These are phyloP conservation scores for Oplegnathus fasciatus DNA, from an alignment of 2,113 vertebrate species.

Conservation along the genomic window DNA sequence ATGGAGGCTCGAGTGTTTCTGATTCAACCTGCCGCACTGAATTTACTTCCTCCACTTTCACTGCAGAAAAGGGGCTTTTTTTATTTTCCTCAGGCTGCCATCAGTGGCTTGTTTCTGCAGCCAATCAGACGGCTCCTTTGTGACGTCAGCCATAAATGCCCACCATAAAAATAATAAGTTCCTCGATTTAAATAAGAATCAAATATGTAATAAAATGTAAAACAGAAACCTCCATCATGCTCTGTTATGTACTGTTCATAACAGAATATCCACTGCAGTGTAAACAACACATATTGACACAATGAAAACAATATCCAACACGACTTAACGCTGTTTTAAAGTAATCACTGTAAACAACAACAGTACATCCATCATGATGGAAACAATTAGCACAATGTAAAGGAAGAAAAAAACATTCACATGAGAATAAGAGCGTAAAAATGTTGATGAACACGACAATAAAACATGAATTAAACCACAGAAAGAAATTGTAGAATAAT, in stretches of 20 bases:
- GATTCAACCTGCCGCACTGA: conserved; percentile 5
- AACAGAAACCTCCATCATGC: background rate
- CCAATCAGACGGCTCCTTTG: conserved; percentile 22
- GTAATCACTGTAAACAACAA: background rate
- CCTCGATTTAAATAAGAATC: background rate
- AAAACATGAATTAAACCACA: background rate
- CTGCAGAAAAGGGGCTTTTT: background rate
- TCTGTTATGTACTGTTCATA: no score
- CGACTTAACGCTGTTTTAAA: background rate
- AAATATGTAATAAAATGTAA: background rate
- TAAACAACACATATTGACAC: background rate
- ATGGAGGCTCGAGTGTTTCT: conserved; percentile 28
- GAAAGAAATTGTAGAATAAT: background rate
- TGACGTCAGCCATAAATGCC: background rate
- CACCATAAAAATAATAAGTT: background rate
- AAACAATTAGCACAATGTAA: background rate
- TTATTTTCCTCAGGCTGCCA: background rate
- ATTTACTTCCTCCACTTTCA: conserved; percentile 21
- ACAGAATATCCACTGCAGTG: no score
- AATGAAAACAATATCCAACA: background rate
- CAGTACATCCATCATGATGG: background rate
- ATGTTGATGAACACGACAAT: no score
- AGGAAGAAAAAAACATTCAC: background rate
- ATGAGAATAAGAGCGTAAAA: no score
- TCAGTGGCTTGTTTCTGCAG: conserved; percentile 10